Conservation (phyloP, 2,888 invertebrate genomes). For the Stegophylla sp. region DNA sequence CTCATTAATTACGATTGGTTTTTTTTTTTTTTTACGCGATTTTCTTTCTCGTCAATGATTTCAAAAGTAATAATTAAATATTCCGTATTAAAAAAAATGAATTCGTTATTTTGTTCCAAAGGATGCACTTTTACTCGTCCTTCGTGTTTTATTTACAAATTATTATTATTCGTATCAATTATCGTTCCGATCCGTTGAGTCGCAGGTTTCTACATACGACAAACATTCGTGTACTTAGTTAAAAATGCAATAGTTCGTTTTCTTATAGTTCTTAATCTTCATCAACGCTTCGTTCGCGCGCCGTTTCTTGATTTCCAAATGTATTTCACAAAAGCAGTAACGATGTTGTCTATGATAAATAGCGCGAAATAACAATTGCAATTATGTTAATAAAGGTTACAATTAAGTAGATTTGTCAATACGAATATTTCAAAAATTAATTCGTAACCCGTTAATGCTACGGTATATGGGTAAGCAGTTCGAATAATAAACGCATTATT, state of each 20-base stretch:
- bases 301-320: background rate
- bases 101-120: conserved; percentile 33
- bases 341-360: background rate
- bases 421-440: too few relatives aligned
- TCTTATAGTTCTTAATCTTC: background rate
- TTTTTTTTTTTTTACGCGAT: background rate
- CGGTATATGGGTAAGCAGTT: too few relatives aligned
- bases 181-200: conserved; percentile 47
- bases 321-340: background rate
- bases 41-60: conserved; percentile 24
- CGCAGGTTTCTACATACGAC: conserved; percentile 4
- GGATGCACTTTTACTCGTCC: conserved; percentile 51
- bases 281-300: background rate
- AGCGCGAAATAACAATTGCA: background rate
- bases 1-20: conserved; percentile 10
- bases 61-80: conserved; percentile 41
- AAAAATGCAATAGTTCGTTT: conserved; percentile 18
- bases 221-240: background rate
- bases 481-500: too few relatives aligned
- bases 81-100: background rate
- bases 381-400: background rate
- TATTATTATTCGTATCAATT: conserved; percentile 42
- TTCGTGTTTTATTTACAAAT: conserved; percentile 20
- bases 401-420: too few relatives aligned
- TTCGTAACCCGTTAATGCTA: too few relatives aligned